phyloP scores from a whole-genome alignment of 2,797 vertebrate species.

The Enteromius radiatus region DNA sequence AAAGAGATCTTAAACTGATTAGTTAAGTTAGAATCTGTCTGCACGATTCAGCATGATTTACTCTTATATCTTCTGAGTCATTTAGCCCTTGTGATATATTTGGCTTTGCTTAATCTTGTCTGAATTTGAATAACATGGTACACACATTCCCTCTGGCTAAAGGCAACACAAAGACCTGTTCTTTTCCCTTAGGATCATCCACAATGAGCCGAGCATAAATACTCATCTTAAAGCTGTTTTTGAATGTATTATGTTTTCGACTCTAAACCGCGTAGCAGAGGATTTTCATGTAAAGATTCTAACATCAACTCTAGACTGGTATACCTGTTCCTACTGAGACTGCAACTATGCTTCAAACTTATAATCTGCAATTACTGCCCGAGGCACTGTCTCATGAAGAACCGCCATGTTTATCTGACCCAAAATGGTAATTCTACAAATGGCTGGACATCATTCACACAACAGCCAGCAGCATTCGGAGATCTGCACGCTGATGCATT shows the following conservation, averaged over 20 bases:
- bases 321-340: conserved; percentile 16
- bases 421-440: conserved; percentile 32
- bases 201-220: neutral
- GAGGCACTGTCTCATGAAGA: neutral
- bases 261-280: neutral
- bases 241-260: neutral
- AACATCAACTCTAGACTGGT: conserved; percentile 1
- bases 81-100: conserved; percentile 33
- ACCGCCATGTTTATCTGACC: conserved; percentile 15
- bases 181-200: conserved; percentile 9
- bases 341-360: conserved; percentile 26
- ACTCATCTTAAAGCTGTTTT: neutral
- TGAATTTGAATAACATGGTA: conserved; percentile 40
- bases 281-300: neutral
- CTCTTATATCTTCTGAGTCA: conserved; percentile 24
- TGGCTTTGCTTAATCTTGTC: conserved; percentile 38
- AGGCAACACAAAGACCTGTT: conserved; percentile 39
- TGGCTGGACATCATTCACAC: conserved; percentile 31
- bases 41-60: conserved; percentile 5
- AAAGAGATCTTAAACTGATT: conserved; percentile 49
- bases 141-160: conserved; percentile 43
- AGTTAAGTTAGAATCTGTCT: conserved; percentile 33
- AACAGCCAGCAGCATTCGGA: conserved; percentile 29
- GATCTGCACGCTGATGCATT: conserved; percentile 7
- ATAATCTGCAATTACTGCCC: neutral